Evolutionary conservation across 2,888 invertebrate species (phyloP), one percentile per base, ranked within the genome.

Genomic region (Oegoconia quadripuncta): DNA sequence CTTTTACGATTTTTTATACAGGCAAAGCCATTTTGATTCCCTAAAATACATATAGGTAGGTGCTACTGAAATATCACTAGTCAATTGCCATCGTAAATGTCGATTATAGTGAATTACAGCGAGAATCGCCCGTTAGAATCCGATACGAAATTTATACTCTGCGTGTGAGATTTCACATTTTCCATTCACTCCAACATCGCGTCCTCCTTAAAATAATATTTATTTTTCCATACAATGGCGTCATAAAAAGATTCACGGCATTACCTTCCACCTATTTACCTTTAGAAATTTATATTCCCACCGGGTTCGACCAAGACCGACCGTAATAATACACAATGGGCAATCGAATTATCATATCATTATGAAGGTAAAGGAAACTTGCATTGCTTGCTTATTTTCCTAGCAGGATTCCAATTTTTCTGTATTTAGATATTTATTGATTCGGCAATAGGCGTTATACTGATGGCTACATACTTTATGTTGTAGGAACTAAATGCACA

Each of bases 301-400:
- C 44, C 62, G 77, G 79, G 82, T 68, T 63, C 62, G 64, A 65
- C 61, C 72, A 73, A 66, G 66, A 65, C 68, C 75, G 69, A 67
- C 74, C 80, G 71, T 71, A 68, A 74, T 76, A 72, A 75, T 72
- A 74, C 72, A 81, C 80, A 81, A 83, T 78, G 73, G 80, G 68
- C 78, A 73, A 76, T 76, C 73, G 76, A 75, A 83, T 84, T 84
- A 82, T 80, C 81, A 82, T 82, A 84, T 74, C 69, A 72, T 79
- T 75, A 74, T 61, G n/a, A 50, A 41, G 63, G 52, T 52, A 49
- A 56, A 49, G 59, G 57, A 59, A 69, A 68, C 61, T 59, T 61
- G 49, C 52, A 46, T 56, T 57, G 59, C 51, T 56, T 52, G 53
- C 34, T 44, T n/a, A n/a, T n/a, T n/a, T n/a, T n/a, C n/a, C n/a